Percentiles rank a stretch among this genome's conserved stretches.
Conservation (phyloP, 2,888 invertebrate genomes). For the Cylindroiulus punctatus region DNA sequence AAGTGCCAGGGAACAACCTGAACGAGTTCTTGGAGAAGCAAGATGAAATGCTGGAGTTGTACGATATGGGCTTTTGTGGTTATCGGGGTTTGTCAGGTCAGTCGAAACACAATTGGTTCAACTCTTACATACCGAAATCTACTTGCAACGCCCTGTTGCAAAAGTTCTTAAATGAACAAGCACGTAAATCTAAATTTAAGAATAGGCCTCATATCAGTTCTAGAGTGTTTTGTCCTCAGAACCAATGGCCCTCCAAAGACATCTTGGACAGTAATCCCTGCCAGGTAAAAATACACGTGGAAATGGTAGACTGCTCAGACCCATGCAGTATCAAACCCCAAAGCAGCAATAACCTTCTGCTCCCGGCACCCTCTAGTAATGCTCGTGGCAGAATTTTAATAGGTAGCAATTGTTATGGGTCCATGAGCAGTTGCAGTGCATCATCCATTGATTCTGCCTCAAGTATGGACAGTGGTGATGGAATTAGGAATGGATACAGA, state of each 20-base stretch:
- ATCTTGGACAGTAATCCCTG: background rate
- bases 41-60: slow-evolving; percentile 77
- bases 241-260: background rate
- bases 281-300: slow-evolving; percentile 13
- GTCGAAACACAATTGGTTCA: slow-evolving; percentile 56
- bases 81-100: slow-evolving; percentile 80
- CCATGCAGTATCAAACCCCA: background rate
- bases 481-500: background rate
- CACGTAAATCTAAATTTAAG: background rate
- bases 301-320: background rate
- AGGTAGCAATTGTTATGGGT: background rate
- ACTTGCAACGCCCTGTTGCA: background rate
- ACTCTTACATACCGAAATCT: background rate
- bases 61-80: slow-evolving; percentile 79
- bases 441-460: background rate
- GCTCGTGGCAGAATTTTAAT: background rate
- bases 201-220: background rate
- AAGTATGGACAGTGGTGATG: background rate
- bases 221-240: background rate
- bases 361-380: background rate
- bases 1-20: slow-evolving; percentile 79
- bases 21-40: slow-evolving; percentile 79
- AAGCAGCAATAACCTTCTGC: background rate
- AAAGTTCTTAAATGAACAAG: background rate
- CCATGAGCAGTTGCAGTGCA: slow-evolving; percentile 1